Evolutionary conservation across 2,797 vertebrate species (phyloP), one percentile per base, ranked within the genome.

Genomic region (Lacerta agilis): DNA sequence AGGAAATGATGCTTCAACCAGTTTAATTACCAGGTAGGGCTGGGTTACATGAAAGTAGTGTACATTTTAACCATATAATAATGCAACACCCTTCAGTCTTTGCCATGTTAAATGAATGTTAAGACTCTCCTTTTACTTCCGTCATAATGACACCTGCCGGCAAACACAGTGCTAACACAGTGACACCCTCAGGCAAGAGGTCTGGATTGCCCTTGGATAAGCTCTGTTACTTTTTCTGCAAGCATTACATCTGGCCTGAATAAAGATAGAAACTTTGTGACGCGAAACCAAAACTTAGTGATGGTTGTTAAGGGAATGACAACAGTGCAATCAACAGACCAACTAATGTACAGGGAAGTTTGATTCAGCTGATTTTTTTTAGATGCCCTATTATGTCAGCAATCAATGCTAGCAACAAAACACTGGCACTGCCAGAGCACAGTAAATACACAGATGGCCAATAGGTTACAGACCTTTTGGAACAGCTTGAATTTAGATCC

Each of bases 251-350:
- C 87, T 93, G 94, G 93, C 89, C 88, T 82, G 87, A 90, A 92
- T 91, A 91, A 92, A 91, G 73, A 92, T 49, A 91, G 81, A 85
- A 93, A 90, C 86, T 91, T 79, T 89, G n/a, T 94, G 90, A 94
- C 36, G 36, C 71, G 93, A 93, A 95, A 93, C 94, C 94, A 94
- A 95, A 93, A 95, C 93, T 89, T 95, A 94, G 95, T 90, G 94
- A 88, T 93, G 90, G 96, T 96, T 95, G 95, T 93, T 94, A 96
- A 94, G 96, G 93, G 92, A 95, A 93, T 87, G 94, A 95, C 95
- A 96, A 96, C 94, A 96, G 90, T 88, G 90, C 76, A 82, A 93
- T 95, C 95, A 96, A 96, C 94, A 96, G 91, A 88, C 89, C 83
- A 78, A 92, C 91, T 89, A 88, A 79, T 38, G 93, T 79, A 87